Evolutionary conservation across 1,140 invertebrate genomes (phyloP), one percentile per base, ranked within the genome.

Genomic region (Atta cephalotes): DNA sequence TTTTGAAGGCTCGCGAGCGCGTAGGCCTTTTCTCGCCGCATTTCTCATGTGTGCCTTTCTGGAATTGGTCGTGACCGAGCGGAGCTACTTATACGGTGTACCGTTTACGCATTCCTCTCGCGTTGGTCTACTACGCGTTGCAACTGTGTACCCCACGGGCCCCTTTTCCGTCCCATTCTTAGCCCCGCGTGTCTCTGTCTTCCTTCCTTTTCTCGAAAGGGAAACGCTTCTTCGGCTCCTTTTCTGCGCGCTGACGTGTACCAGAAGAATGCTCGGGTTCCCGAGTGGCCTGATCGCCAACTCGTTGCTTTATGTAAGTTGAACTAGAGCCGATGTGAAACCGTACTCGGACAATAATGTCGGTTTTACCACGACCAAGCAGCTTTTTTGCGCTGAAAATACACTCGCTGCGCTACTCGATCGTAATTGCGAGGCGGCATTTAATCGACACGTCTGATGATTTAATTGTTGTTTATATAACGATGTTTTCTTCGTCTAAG

Each of bases 41-140:
- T 80, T 81, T 71, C 35, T 70, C 56, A 31, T 39, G 35, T 56
- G 28, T 51, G 68, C 45, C 56, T 82, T 82, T 82, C 68, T 82
- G 70, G 80, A 84, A 84, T 84, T 35, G 70, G 25, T 76, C 56
- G 53, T 45, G 80, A 49, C 53, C 18, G 39, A 74, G 25, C 68
- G 31, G 65, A 76, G 70, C 66, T 84, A 76, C 70, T 84, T 84
- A 82, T 82, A 89, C 87, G 87, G 89, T 84, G 85, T 89, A 89
- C 79, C 86, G 89, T 90, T 90, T 88, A 90, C 86, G 86, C 89
- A 90, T 90, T 90, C 80, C 88, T 85, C 62, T 18, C 76, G 56
- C 53, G 58, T 71, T 76, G 65, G 51, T 65, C 82, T 70, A 51
- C 66, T 88, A 71, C 66, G 62, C 68, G 62, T 76, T 62, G 80